Conservation (phyloP, 2,888 invertebrate species). For the Pyrgus malvae region DNA sequence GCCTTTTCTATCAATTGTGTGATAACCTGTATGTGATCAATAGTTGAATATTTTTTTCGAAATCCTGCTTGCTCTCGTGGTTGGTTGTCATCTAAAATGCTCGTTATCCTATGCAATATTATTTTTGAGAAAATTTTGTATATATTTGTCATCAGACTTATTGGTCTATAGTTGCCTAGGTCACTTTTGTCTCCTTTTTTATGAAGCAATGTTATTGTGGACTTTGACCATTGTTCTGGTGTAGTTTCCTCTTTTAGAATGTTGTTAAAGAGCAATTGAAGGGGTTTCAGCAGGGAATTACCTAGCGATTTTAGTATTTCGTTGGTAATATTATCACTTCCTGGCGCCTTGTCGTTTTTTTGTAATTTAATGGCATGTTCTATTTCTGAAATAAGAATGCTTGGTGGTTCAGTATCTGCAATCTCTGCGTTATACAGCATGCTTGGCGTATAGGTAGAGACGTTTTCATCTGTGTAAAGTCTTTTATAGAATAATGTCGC, state of each 20-base stretch:
- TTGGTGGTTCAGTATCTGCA: neutral
- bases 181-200: neutral
- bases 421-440: neutral
- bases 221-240: neutral
- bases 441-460: neutral
- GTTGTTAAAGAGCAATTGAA: neutral
- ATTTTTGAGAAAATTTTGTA: conserved; percentile 4
- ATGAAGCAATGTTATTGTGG: neutral
- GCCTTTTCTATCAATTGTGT: conserved; percentile 27
- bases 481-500: neutral
- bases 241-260: neutral
- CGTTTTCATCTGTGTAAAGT: neutral
- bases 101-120: conserved; percentile 23
- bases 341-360: neutral
- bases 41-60: conserved; percentile 18
- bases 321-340: neutral
- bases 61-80: conserved; percentile 26
- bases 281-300: neutral
- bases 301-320: neutral
- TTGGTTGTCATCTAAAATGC: conserved; percentile 25
- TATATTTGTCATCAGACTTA: conserved; percentile 20
- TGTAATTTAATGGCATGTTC: neutral
- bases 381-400: neutral
- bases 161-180: conserved; percentile 1
- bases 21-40: conserved; percentile 20